Evolutionary conservation across 2,113 vertebrate species (phyloP).

Genomic region (Ia io): DNA sequence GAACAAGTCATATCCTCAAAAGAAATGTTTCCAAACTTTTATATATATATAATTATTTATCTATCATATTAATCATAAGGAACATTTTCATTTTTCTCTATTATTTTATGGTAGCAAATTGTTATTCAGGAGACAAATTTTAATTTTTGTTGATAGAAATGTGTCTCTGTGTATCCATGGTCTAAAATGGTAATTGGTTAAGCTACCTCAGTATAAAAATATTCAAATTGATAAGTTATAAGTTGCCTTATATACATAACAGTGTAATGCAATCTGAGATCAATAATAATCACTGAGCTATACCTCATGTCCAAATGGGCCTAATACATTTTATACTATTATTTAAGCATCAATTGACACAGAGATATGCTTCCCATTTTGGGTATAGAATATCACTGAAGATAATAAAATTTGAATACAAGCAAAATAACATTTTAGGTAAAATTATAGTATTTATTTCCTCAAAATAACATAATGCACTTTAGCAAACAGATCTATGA

Average conservation of each 20-base stretch:
- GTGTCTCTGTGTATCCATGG: background rate
- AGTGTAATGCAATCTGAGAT: background rate
- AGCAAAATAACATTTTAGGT: background rate
- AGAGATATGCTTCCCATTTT: background rate
- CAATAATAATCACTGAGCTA: background rate
- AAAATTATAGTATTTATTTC: slow-evolving; percentile 38
- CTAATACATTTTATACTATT: background rate
- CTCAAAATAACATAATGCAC: background rate
- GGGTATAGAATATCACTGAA: background rate
- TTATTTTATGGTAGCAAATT: background rate
- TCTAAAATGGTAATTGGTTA: background rate
- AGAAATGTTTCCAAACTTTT: no score
- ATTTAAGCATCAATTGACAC: background rate
- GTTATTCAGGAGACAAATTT: background rate
- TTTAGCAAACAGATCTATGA: background rate
- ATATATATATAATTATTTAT: background rate
- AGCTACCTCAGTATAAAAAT: background rate
- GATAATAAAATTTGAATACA: background rate
- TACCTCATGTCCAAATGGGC: background rate
- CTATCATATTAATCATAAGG: background rate
- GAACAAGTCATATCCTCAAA: no score
- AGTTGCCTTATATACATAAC: background rate
- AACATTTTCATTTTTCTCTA: background rate
- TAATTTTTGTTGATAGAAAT: background rate
- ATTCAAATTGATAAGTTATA: background rate